Conservation (phyloP, 1,140 invertebrate species). For the Agrypnia vestita region DNA sequence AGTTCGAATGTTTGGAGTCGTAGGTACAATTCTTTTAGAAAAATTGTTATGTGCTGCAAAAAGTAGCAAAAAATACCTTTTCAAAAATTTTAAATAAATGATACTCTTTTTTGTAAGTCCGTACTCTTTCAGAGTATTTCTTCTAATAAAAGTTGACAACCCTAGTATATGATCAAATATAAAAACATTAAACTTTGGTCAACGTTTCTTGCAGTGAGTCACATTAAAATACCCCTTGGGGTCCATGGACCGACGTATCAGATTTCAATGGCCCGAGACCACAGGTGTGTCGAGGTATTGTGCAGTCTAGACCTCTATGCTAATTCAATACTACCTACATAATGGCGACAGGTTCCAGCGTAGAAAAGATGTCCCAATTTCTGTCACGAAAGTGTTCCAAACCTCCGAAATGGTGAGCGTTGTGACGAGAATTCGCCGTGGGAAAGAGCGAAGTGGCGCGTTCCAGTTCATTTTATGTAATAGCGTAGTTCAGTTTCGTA, state of each 20-base stretch:
- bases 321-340: constrained; percentile 37
- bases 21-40: no score
- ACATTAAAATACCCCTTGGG: neutral
- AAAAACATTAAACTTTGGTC: neutral
- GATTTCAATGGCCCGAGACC: neutral
- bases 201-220: neutral
- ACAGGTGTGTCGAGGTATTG: constrained; percentile 23
- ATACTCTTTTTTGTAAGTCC: no score
- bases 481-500: constrained; percentile 9
- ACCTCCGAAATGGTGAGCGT: constrained; percentile 13
- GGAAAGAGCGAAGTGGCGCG: constrained; percentile 26
- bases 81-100: no score
- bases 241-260: neutral
- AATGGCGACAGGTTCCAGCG: neutral
- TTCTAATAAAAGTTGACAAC: no score
- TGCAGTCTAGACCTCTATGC: constrained; percentile 32
- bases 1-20: no score
- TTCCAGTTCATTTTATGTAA: constrained; percentile 40
- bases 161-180: no score
- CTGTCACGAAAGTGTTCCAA: neutral
- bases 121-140: no score
- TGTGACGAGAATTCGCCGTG: constrained; percentile 19
- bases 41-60: no score
- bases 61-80: no score
- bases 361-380: constrained; percentile 22